Percentiles rank a stretch among this genome's conserved stretches.
Evolutionary conservation across 2,797 vertebrate species (phyloP).

Genomic region (Sebastiscus albofasciatus): DNA sequence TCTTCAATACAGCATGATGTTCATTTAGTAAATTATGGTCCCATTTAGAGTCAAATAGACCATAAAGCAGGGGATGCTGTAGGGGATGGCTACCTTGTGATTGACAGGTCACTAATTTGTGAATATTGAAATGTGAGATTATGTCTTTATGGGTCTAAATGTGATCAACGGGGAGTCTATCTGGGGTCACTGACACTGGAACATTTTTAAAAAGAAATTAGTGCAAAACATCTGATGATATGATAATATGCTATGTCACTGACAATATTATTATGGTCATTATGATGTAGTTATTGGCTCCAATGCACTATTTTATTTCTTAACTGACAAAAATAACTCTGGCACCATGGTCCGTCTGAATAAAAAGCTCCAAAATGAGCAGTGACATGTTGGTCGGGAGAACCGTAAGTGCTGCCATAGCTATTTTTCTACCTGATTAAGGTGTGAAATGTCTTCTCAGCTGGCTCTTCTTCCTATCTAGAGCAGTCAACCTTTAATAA

Average conservation of each 20-base stretch:
- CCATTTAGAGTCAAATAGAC: too few relatives aligned
- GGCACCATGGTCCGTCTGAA: conserved; percentile 1
- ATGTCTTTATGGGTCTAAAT: conserved; percentile 16
- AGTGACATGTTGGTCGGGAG: conserved; percentile 40
- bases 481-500: conserved; percentile 65
- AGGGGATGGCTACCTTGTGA: too few relatives aligned
- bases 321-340: conserved; percentile 26
- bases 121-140: background rate
- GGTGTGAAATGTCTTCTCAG: conserved; percentile 53
- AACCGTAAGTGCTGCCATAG: conserved; percentile 24
- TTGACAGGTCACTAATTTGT: background rate
- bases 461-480: conserved; percentile 38
- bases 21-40: too few relatives aligned
- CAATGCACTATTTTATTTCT: conserved; percentile 1
- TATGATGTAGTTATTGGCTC: conserved; percentile 6
- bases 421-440: conserved; percentile 65
- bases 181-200: background rate
- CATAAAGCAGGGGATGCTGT: too few relatives aligned
- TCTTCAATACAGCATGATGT: too few relatives aligned
- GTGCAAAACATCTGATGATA: background rate
- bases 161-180: background rate
- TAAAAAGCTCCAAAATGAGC: conserved; percentile 48
- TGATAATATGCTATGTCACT: background rate
- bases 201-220: background rate
- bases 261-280: conserved; percentile 1